Evolutionary conservation across 2,888 invertebrate species (phyloP).

Genomic region (Troilus luridus): DNA sequence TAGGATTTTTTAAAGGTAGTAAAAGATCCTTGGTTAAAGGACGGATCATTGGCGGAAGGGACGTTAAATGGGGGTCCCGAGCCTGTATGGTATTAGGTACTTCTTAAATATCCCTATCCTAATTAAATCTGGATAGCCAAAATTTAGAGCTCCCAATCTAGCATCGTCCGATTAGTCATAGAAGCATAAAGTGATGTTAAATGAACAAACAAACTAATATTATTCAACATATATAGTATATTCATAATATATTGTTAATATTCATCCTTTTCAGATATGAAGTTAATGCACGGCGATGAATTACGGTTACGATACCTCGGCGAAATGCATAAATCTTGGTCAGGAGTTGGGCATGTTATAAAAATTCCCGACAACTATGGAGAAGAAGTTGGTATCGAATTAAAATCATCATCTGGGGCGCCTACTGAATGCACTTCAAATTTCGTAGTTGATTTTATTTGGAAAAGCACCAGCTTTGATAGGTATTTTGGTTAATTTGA

Average conservation of each 20-base stretch:
- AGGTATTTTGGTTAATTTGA: slow-evolving; percentile 72
- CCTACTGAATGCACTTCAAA: slow-evolving; percentile 95
- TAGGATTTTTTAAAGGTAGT: too few species aligned
- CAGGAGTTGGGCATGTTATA: slow-evolving; percentile 98
- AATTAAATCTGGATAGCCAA: too few species aligned
- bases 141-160: too few species aligned
- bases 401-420: slow-evolving; percentile 92
- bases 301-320: slow-evolving; percentile 92
- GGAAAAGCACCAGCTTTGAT: slow-evolving; percentile 99
- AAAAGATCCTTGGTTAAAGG: too few species aligned
- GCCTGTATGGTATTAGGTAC: too few species aligned
- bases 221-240: too few species aligned
- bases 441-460: slow-evolving; percentile 98
- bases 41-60: too few species aligned
- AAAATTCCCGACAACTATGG: slow-evolving; percentile 96
- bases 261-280: slow-evolving; percentile 81
- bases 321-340: slow-evolving; percentile 95
- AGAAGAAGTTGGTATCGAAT: slow-evolving; percentile 97
- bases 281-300: slow-evolving; percentile 99
- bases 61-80: too few species aligned
- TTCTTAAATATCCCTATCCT: too few species aligned
- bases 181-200: too few species aligned
- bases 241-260: neutral
- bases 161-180: too few species aligned
- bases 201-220: too few species aligned